Base-by-base conservation (phyloP, 2,888 invertebrate genomes). In the Acrocera orbiculus region DNA sequence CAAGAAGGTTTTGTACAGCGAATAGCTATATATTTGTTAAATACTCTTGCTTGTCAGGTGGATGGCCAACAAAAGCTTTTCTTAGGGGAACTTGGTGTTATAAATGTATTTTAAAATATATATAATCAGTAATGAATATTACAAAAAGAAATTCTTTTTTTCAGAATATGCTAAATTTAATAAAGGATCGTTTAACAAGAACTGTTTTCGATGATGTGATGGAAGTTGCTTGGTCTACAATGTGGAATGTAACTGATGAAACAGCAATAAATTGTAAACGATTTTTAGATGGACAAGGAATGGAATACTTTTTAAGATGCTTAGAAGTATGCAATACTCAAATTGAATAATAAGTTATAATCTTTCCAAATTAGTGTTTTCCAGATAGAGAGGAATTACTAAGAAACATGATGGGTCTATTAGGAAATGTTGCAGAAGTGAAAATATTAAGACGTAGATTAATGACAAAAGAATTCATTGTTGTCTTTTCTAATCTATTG, bases 181-280 rank as follows among this genome's bases (percentile, higher is more conserved):
- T 96, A 40, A 70, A 75, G 34, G 77, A 82, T 50, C 74, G 90
- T 31, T 64, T 90, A 38, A 70, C 73, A 37, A 66, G 75, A 23
- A 69, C 70, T 36, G 63, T 79, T 25, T 92, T 89, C 53, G 95
- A 96, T 57, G 95, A 96, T 57, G 87, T 93, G 13, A 70, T 96
- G 63, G 93, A 95, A 63, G 89, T 92, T 11, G 89, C 93, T 4
- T 96, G 96, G 96, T 92, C 92, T 37, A 90, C 92, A n/a, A 83
- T 96, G 82, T 96, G 95, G 95, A 96, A 95, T 62, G 83, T 86
- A 44, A 82, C 85, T 20, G 95, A 96, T 58, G 95, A 96, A 64
- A 95, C 93, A 9, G 85, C 92, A 27, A 70, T 77, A 46, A 96
- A 96, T 65, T 95, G 95, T 64, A 70, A 76, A 56, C 69, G 82